These are phyloP conservation scores for Falco peregrinus DNA, from an alignment of 2,797 vertebrate species.

Conservation along the genomic window DNA sequence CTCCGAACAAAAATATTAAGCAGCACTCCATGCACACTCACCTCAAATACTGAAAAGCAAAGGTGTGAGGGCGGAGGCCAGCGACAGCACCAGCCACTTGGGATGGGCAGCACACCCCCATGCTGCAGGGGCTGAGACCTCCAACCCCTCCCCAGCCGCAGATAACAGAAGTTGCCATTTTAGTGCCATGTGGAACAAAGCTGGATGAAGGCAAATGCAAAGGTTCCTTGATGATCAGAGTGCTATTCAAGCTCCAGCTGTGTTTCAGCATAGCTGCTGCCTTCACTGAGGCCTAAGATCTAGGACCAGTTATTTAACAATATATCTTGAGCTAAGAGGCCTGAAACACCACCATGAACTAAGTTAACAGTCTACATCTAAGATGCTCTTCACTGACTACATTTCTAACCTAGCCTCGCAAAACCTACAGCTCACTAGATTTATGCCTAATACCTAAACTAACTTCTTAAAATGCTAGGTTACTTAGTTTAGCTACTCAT, in stretches of 20 bases:
- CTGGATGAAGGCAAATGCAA: neutral
- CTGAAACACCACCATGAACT: neutral
- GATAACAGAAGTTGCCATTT: neutral
- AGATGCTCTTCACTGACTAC: neutral
- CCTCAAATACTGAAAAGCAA: neutral
- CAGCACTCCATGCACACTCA: accelerated
- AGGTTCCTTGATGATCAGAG: neutral
- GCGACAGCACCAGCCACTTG: neutral
- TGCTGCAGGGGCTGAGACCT: accelerated
- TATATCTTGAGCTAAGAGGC: neutral
- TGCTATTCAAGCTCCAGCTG: neutral
- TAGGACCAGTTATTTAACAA: neutral
- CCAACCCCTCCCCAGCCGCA: neutral
- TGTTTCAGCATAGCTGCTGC: neutral
- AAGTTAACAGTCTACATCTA: neutral
- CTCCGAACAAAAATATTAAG: neutral
- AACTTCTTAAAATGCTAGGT: neutral
- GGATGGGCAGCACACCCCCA: neutral
- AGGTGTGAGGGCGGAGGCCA: neutral
- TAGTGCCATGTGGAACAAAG: accelerated
- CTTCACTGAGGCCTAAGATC: neutral
- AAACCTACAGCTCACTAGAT: neutral
- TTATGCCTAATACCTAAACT: neutral
- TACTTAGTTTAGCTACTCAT: neutral
- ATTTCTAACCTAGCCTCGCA: neutral